Evolutionary conservation across 2,113 vertebrate genomes (phyloP).

Genomic region (Pollachius pollachius): DNA sequence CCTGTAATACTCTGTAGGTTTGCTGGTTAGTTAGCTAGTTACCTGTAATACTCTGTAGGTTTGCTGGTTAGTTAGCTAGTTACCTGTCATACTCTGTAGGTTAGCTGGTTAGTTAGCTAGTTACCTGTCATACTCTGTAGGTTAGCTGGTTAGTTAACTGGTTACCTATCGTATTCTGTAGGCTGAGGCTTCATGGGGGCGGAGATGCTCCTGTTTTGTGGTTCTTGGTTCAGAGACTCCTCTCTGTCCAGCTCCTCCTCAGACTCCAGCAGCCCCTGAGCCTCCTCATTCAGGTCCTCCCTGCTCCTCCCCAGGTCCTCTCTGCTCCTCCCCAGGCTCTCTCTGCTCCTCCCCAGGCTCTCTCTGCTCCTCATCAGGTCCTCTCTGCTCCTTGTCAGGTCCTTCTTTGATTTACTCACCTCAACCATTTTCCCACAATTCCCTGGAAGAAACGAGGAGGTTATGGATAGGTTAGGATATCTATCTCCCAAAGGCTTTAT

Average conservation of each 20-base stretch:
- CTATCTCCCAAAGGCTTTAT: no score
- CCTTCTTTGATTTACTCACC: constrained; percentile 66
- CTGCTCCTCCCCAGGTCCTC: constrained; percentile 44
- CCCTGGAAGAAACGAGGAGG: constrained; percentile 60
- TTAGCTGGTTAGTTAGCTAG: not conserved
- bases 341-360: constrained; percentile 62
- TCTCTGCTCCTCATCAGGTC: constrained; percentile 33
- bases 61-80: not conserved
- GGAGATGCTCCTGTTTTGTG: constrained; percentile 73
- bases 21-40: not conserved
- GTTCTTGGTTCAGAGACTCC: constrained; percentile 56
- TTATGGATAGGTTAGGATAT: no score
- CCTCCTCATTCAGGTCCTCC: constrained; percentile 62
- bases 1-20: not conserved
- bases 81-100: not conserved
- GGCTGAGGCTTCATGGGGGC: constrained; percentile 72
- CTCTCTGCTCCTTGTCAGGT: constrained; percentile 56
- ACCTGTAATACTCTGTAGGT: not conserved
- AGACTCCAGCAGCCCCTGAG: constrained; percentile 67
- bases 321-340: constrained; percentile 17
- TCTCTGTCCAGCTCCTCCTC: constrained; percentile 70
- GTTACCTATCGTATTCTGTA: constrained; percentile 82
- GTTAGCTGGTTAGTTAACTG: not conserved
- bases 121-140: not conserved
- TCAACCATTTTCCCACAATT: constrained; percentile 83